phyloP scores from a whole-genome alignment of 2,797 vertebrate species.

The Anas acuta region DNA sequence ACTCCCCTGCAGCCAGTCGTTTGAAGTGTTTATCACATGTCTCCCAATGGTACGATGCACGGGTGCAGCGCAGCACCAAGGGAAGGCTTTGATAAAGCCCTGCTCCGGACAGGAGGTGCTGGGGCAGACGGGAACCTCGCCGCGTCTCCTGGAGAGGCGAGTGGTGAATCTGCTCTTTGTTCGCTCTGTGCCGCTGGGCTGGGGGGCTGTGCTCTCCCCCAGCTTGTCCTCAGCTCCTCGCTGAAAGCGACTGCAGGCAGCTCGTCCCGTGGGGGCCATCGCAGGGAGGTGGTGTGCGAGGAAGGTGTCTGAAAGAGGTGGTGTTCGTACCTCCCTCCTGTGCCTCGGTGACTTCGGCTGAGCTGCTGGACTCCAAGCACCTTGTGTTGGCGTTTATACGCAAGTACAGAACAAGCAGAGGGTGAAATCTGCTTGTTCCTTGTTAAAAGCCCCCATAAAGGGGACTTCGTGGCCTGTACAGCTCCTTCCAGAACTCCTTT shows the following conservation, averaged over 20 bases:
- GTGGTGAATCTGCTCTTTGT: neutral
- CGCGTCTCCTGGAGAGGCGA: accelerated
- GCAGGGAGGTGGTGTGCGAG: accelerated
- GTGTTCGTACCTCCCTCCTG: accelerated
- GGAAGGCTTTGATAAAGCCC: neutral
- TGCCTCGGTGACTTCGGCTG: accelerated
- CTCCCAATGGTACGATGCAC: accelerated
- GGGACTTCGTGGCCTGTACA: accelerated
- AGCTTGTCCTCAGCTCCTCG: accelerated
- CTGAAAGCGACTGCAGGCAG: neutral
- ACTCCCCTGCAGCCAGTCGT: neutral
- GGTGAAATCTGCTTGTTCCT: neutral
- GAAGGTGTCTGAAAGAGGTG: neutral
- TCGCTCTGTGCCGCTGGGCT: no score
- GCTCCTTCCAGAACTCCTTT: neutral
- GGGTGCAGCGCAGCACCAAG: neutral
- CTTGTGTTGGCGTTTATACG: neutral
- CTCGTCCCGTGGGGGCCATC: neutral
- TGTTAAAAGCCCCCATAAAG: neutral
- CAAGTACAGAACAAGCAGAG: neutral
- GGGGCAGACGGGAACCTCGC: accelerated
- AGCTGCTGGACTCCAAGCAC: neutral
- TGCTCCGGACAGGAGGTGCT: neutral
- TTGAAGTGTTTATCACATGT: neutral
- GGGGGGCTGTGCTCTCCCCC: neutral